Evolutionary conservation across 2,888 invertebrate species (phyloP).

Genomic region (Alcis repandata): DNA sequence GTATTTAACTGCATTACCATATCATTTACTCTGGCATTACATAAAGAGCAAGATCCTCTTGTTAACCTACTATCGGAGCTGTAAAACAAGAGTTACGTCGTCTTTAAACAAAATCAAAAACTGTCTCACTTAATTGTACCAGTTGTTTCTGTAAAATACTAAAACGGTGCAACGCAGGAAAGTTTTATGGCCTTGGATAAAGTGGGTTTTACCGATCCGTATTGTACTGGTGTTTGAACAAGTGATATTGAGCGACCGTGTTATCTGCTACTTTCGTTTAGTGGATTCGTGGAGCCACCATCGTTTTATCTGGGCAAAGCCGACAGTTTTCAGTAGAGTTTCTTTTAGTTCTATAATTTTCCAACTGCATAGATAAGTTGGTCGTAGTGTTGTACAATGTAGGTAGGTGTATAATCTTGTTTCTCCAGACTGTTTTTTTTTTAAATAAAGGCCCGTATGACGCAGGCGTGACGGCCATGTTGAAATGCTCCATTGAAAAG

Average conservation of each 20-base stretch:
- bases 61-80: conserved; percentile 1
- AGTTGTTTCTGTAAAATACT: conserved; percentile 35
- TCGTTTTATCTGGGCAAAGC: background rate
- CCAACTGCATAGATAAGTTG: background rate
- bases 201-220: conserved; percentile 49
- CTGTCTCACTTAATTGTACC: conserved; percentile 13
- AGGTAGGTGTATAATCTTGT: conserved; percentile 29
- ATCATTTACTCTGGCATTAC: background rate
- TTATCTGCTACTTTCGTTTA: background rate
- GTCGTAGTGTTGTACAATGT: background rate
- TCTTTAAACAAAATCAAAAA: conserved; percentile 16
- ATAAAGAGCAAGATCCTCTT: conserved; percentile 4
- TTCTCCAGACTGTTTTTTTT: conserved; percentile 44
- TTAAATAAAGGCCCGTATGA: conserved; percentile 36
- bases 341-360: background rate
- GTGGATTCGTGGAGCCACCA: conserved; percentile 1
- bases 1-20: too few species aligned
- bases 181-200: conserved; percentile 57
- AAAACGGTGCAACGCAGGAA: conserved; percentile 47
- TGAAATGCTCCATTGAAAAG: conserved; percentile 22
- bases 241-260: conserved; percentile 14
- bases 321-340: background rate
- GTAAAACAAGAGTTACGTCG: conserved; percentile 13
- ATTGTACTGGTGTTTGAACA: conserved; percentile 33
- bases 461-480: conserved; percentile 34